Conservation (phyloP, 2,888 invertebrate species). For the Villa cingulata region DNA sequence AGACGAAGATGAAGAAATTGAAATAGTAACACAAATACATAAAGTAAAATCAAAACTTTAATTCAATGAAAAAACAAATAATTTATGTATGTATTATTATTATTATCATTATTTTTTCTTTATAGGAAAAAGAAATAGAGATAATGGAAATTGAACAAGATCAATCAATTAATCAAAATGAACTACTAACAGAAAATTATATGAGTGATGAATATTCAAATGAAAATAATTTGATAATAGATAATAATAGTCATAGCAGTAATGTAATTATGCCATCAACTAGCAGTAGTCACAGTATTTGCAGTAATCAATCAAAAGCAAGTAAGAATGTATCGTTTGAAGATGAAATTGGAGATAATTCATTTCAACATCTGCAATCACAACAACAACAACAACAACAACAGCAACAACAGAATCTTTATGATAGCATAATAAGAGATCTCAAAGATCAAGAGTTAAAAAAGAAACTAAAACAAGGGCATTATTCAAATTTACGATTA, state of each 20-base stretch:
- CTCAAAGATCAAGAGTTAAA: neutral
- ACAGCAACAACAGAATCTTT: neutral
- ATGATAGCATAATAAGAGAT: neutral
- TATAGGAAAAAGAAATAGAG: slow-evolving; percentile 10
- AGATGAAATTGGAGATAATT: slow-evolving; percentile 9
- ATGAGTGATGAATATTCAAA: neutral
- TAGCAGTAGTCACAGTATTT: neutral
- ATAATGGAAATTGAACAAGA: slow-evolving; percentile 11
- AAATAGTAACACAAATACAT: neutral
- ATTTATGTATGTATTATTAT: too few species aligned
- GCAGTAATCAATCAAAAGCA: slow-evolving; percentile 1
- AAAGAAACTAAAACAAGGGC: neutral
- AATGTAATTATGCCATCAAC: neutral
- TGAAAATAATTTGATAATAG: neutral
- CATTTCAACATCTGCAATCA: neutral
- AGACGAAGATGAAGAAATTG: neutral
- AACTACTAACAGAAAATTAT: neutral
- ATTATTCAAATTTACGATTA: neutral
- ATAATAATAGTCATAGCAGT: neutral
- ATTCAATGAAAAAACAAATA: too few species aligned
- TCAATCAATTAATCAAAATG: neutral
- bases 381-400: neutral
- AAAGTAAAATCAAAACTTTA: too few species aligned
- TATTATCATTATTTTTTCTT: neutral
- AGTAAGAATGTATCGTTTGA: slow-evolving; percentile 17